Conservation (phyloP, 30 jellyfish, hydroid and myxozoan genomes). For the Aurelia coerulea region DNA sequence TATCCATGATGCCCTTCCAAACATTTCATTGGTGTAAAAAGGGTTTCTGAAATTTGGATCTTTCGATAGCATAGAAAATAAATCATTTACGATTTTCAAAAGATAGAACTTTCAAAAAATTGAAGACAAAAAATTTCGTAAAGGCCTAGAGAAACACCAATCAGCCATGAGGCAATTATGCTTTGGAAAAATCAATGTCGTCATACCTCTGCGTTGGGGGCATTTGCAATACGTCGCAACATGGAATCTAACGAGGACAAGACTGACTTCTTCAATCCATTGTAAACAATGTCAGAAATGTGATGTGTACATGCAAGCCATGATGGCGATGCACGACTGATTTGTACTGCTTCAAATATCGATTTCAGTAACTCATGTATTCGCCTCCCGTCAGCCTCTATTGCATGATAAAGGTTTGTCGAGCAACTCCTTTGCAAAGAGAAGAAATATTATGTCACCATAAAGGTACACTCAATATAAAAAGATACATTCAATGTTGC, state of each 20-base stretch:
- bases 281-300: conserved; percentile 48
- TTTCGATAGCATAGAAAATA: too few species aligned
- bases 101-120: too few species aligned
- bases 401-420: conserved; percentile 24
- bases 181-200: neutral
- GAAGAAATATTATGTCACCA: neutral
- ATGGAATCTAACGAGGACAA: conserved; percentile 52
- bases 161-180: too few species aligned
- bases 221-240: conserved; percentile 35
- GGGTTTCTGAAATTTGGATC: too few species aligned
- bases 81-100: too few species aligned
- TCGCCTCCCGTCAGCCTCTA: conserved; percentile 51
- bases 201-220: conserved; percentile 33
- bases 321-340: conserved; percentile 81
- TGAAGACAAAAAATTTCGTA: too few species aligned
- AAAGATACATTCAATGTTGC: too few species aligned
- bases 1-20: too few species aligned
- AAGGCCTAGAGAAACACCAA: too few species aligned
- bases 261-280: conserved; percentile 67
- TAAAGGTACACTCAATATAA: too few species aligned
- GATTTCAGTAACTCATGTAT: conserved; percentile 59
- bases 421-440: conserved; percentile 34
- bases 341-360: conserved; percentile 67
- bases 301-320: conserved; percentile 65
- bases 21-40: too few species aligned